Base-by-base conservation (phyloP, 2,113 vertebrate genomes). In the Apistogramma diplotaenia region DNA sequence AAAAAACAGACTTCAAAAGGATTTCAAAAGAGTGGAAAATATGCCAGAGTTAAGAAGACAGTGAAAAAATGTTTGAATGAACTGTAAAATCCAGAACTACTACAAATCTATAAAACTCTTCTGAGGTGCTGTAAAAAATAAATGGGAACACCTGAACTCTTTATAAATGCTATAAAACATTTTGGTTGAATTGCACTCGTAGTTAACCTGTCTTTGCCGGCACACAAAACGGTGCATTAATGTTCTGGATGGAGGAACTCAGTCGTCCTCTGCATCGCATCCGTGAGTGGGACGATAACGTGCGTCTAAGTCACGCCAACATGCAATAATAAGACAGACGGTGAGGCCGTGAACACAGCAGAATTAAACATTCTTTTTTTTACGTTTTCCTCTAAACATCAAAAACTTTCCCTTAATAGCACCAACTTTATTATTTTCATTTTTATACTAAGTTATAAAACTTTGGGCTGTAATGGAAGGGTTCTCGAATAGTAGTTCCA, bases 61-160 rank as follows among this genome's bases (percentile, higher is more conserved):
- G 80, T 81, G 58, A 81, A 89, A 87, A 83, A 78, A 23, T 67
- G 23, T 67, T 46, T 46, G 58, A 77, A 76, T 59, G 37, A 72
- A 62, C 31, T 60, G 56, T 88, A 82, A 92, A 93, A 89, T 59
- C 80, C 51, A 12, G 74, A 90, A 84, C 59, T 49, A 88, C 76
- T 84, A 90, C 35, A 94, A 94, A 93, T 86, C 76, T 88, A 85
- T 81, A 89, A 85, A 93, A 89, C 27, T 83, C 62, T 83, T 76
- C 37, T 76, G 46, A 86, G 60, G 78, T 87, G 77, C 13, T 65
- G 65, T 76, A 78, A 91, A 91, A 9, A 87, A 86, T 46, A 65
- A 90, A 76, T 40, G 33, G 46, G 21, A 80, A 79, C 79, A 88
- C 72, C 79, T 83, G 79, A 85, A 58, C 37, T 76, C 60, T 88